A percentile compares a stretch with the other conserved stretches of the same genome.
Evolutionary conservation across 2,888 invertebrate genomes (phyloP).

Genomic region (Amphipyra tragopoginis): DNA sequence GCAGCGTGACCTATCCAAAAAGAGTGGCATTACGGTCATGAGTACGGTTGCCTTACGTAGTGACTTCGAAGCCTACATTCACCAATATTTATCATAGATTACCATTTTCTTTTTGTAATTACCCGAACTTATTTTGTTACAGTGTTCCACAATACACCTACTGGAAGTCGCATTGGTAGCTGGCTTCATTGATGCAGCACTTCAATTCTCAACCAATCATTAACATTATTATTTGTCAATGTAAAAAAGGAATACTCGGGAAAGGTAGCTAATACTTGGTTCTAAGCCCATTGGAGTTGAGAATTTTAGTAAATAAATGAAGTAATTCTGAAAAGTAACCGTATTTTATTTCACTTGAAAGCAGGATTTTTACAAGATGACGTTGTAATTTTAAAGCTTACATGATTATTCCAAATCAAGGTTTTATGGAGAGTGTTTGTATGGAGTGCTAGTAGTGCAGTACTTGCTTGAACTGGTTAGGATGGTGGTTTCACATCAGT

Average conservation of each 20-base stretch:
- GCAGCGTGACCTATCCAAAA: too few species aligned
- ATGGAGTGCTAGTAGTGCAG: not conserved
- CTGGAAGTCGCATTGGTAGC: constrained; percentile 32
- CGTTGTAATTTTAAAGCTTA: not conserved
- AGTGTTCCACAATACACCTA: constrained; percentile 29
- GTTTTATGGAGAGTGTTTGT: not conserved
- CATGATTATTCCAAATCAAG: not conserved
- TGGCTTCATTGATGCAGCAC: not conserved
- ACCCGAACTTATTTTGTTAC: constrained; percentile 19
- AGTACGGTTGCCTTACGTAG: too few species aligned
- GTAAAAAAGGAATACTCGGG: not conserved
- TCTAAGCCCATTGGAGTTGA: not conserved
- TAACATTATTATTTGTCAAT: not conserved
- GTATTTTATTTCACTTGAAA: constrained; percentile 19
- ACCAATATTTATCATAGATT: too few species aligned
- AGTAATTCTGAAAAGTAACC: not conserved
- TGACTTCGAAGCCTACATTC: too few species aligned
- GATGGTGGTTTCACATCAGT: constrained; percentile 84
- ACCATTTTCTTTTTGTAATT: not conserved
- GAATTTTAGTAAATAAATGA: constrained; percentile 17
- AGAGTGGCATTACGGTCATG: too few species aligned
- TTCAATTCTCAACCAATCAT: not conserved
- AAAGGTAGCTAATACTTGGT: not conserved
- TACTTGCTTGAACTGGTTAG: constrained; percentile 51
- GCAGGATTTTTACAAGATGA: not conserved